Conservation (phyloP, 1,140 invertebrate genomes). For the Musca vetustissima region DNA sequence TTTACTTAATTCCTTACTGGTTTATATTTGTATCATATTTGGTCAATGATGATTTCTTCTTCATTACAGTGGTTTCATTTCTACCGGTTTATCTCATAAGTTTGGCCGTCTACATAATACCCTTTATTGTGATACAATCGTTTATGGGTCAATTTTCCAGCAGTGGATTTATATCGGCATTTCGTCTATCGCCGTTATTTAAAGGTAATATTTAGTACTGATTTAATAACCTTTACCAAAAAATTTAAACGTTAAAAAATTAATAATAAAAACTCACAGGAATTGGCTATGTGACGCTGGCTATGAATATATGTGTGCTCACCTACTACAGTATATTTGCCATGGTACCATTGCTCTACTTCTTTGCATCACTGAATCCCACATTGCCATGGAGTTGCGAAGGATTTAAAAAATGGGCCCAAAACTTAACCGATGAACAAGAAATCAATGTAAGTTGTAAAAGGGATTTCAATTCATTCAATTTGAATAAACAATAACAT, state of each 20-base stretch:
- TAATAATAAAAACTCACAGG: too few species aligned
- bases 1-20: too few species aligned
- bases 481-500: too few species aligned
- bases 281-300: constrained; percentile 43
- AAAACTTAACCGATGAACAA: constrained; percentile 2
- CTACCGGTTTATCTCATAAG: constrained; percentile 35
- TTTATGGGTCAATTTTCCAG: constrained; percentile 50
- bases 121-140: constrained; percentile 45
- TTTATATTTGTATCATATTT: too few species aligned
- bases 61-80: background rate
- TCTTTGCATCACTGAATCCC: constrained; percentile 38
- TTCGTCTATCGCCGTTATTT: constrained; percentile 46
- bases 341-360: constrained; percentile 39
- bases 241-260: too few species aligned
- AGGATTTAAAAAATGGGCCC: constrained; percentile 23
- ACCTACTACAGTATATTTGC: constrained; percentile 43
- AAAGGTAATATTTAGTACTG: constrained; percentile 35
- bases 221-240: background rate
- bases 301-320: constrained; percentile 33
- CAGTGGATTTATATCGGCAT: constrained; percentile 46
- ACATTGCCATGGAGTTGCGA: constrained; percentile 50
- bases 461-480: background rate
- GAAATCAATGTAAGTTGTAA: constrained; percentile 11
- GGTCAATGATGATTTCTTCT: background rate
- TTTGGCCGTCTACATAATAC: constrained; percentile 42